These are phyloP conservation scores for Heliocidaris tuberculata DNA, from an alignment of 35 echinoderm and acorn worm genomes.

Conservation along the genomic window DNA sequence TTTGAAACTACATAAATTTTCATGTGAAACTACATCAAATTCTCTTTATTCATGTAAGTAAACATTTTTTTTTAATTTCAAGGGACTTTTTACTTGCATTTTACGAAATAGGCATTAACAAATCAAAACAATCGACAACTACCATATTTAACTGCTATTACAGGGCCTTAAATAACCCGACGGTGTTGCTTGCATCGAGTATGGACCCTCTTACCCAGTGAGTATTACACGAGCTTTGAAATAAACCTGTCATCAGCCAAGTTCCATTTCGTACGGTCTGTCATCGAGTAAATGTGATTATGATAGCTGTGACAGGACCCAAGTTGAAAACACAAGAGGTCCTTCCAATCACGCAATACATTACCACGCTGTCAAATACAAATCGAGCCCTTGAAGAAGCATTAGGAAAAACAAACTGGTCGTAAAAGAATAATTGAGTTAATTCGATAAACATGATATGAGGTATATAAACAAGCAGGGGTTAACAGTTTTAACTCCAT, in stretches of 20 bases:
- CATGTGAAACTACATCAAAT: no score
- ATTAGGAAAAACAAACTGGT: background rate
- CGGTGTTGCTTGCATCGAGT: background rate
- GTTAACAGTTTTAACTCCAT: no score
- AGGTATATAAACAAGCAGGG: no score
- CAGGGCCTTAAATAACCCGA: background rate
- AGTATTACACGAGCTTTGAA: background rate
- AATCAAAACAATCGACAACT: no score
- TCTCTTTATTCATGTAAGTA: no score
- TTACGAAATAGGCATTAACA: no score
- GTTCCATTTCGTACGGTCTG: background rate
- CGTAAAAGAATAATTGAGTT: background rate
- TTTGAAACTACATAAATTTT: no score
- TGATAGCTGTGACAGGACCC: background rate
- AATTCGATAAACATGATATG: no score
- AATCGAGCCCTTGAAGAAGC: background rate
- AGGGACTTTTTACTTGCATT: no score
- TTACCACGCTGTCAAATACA: background rate
- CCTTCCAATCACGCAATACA: background rate
- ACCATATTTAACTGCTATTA: no score
- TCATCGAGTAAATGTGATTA: background rate
- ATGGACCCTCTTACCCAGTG: no score
- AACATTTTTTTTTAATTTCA: no score
- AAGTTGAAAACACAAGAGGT: background rate
- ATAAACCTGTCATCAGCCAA: background rate